Evolutionary conservation across 2,888 invertebrate genomes (phyloP).

Genomic region (Aphodius granarius): DNA sequence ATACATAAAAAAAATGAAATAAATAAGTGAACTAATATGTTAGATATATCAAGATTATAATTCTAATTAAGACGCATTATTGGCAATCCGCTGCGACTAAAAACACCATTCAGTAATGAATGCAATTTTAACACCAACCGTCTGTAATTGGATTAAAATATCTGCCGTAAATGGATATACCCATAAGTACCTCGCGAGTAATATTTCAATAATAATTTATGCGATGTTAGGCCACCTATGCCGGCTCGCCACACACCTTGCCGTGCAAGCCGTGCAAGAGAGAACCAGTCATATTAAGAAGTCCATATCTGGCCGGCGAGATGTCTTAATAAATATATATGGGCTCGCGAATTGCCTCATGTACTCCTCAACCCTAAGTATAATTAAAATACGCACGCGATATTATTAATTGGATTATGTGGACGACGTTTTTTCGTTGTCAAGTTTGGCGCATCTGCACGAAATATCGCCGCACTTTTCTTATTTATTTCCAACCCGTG

Average conservation of each 20-base stretch:
- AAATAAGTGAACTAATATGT: not conserved
- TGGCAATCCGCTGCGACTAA: not conserved
- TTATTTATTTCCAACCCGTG: not conserved
- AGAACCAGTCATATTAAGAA: conserved; percentile 13
- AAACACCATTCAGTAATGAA: not conserved
- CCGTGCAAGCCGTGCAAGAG: not conserved
- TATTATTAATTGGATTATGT: conserved; percentile 10
- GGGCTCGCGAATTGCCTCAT: conserved; percentile 1
- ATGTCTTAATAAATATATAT: conserved; percentile 12
- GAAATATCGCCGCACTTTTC: not conserved
- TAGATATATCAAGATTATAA: not conserved
- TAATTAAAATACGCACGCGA: conserved; percentile 13
- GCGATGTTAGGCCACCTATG: conserved; percentile 8
- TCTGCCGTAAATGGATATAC: not conserved
- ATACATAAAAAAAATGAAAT: not conserved
- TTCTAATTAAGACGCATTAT: not conserved
- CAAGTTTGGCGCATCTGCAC: conserved; percentile 1
- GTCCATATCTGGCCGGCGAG: not conserved
- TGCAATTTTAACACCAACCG: not conserved
- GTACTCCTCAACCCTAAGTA: not conserved
- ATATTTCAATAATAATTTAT: conserved; percentile 15
- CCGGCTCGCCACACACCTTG: conserved; percentile 11
- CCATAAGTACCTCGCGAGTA: not conserved
- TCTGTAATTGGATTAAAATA: not conserved
- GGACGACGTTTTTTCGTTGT: not conserved